Percentiles rank a stretch among this genome's conserved stretches.
These are phyloP conservation scores for Empidonax traillii DNA, from an alignment of 2,113 vertebrate species.

Conservation along the genomic window DNA sequence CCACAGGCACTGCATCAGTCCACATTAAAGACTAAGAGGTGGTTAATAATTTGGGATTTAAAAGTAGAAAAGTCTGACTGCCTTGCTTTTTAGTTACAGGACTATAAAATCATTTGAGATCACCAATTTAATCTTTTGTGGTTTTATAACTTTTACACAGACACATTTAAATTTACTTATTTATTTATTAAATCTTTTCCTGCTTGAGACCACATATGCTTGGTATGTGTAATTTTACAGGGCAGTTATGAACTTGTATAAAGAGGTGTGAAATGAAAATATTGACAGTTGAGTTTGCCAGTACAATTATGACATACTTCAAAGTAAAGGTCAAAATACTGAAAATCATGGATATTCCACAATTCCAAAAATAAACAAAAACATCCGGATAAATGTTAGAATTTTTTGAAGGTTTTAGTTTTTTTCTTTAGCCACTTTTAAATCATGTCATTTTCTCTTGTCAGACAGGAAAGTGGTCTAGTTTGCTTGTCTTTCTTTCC, in stretches of 20 bases:
- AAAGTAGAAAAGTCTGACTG: neutral
- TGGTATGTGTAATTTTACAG: constrained; percentile 46
- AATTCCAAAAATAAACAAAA: constrained; percentile 39
- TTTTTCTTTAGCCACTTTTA: neutral
- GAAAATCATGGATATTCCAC: constrained; percentile 31
- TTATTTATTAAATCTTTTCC: constrained; percentile 46
- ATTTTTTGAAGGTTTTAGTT: constrained; percentile 8
- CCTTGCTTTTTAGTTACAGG: neutral
- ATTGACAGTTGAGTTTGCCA: constrained; percentile 48
- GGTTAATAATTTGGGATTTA: neutral
- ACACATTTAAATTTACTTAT: constrained; percentile 25
- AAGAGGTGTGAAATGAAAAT: constrained; percentile 63
- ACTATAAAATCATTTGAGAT: neutral
- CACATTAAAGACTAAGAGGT: constrained; percentile 18
- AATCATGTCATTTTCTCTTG: neutral
- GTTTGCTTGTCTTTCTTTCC: neutral
- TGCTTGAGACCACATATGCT: constrained; percentile 41
- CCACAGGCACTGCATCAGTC: constrained; percentile 10
- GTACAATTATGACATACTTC: constrained; percentile 31
- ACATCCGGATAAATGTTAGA: neutral
- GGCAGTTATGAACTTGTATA: constrained; percentile 32
- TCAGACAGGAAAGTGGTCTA: neutral
- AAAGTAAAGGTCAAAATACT: constrained; percentile 33
- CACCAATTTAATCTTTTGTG: neutral
- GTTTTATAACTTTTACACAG: constrained; percentile 8